These are phyloP conservation scores for Penaeus monodon DNA, from an alignment of 2,888 invertebrate species.

Conservation along the genomic window DNA sequence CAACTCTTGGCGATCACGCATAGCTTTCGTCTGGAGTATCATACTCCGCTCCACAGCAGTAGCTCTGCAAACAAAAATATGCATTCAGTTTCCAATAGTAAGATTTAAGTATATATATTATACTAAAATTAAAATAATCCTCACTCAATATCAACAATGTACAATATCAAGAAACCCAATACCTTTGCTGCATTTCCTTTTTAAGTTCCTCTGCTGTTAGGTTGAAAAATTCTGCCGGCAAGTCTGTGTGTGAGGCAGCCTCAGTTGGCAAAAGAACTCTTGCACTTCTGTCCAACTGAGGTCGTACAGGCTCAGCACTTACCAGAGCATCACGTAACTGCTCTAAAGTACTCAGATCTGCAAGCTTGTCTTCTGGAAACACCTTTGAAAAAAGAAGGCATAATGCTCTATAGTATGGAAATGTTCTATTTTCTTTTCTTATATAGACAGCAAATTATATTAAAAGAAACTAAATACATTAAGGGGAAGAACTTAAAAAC, in stretches of 20 bases:
- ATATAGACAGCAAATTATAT: no score
- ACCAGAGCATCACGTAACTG: conserved; percentile 82
- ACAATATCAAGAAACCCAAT: conserved; percentile 56
- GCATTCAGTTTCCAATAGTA: not conserved
- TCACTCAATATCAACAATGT: not conserved
- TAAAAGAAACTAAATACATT: no score
- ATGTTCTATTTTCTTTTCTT: no score
- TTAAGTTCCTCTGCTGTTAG: conserved; percentile 86
- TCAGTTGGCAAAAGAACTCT: conserved; percentile 86
- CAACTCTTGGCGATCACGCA: conserved; percentile 90
- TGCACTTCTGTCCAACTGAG: conserved; percentile 86
- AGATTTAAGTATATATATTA: no score
- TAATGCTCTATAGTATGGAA: no score
- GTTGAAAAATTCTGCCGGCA: conserved; percentile 88
- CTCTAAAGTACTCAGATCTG: conserved; percentile 71
- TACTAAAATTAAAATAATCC: no score
- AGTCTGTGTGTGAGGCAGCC: conserved; percentile 77
- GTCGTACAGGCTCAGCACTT: conserved; percentile 83
- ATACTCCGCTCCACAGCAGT: conserved; percentile 85
- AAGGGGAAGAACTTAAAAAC: no score
- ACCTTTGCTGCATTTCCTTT: conserved; percentile 83
- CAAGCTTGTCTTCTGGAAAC: conserved; percentile 46
- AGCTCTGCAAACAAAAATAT: conserved; percentile 71
- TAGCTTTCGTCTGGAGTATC: conserved; percentile 91
- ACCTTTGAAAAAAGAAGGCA: conserved; percentile 33